Percentiles rank a stretch among this genome's conserved stretches.
phyloP scores from a whole-genome alignment of 2,888 invertebrate genomes.

The Auanema sp. region DNA sequence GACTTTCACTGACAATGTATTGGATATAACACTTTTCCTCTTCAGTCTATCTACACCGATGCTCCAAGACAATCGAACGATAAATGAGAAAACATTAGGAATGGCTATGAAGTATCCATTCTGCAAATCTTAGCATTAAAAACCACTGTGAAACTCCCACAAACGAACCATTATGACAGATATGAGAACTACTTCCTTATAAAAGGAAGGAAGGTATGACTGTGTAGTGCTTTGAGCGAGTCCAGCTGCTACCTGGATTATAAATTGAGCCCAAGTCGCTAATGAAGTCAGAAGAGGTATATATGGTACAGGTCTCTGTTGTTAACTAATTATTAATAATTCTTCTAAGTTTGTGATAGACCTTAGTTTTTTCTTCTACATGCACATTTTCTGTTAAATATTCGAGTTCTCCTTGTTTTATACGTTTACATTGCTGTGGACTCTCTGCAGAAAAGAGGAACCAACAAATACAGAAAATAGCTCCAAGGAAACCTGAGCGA shows the following conservation, averaged over 20 bases:
- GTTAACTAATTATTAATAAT: no score
- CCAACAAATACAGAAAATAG: slow-evolving; percentile 9
- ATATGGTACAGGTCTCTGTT: slow-evolving; percentile 7
- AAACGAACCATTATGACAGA: slow-evolving; percentile 9
- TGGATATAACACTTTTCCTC: not conserved
- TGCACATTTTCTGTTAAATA: slow-evolving; percentile 12
- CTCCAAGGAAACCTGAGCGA: slow-evolving; percentile 7
- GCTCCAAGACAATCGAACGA: slow-evolving; percentile 8
- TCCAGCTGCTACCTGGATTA: slow-evolving; percentile 1
- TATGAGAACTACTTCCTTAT: slow-evolving; percentile 14
- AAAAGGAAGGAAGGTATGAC: slow-evolving; percentile 10
- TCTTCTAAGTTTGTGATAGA: not conserved
- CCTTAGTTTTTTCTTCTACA: slow-evolving; percentile 10
- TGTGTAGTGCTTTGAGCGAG: slow-evolving; percentile 5
- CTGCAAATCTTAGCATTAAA: no score
- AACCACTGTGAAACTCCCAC: not conserved
- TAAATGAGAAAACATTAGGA: slow-evolving; percentile 10
- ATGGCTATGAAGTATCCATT: slow-evolving; percentile 15
- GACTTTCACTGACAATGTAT: slow-evolving; percentile 3
- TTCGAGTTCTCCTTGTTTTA: slow-evolving; percentile 1
- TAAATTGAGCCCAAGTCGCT: slow-evolving; percentile 10
- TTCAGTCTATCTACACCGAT: slow-evolving; percentile 5
- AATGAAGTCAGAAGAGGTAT: slow-evolving; percentile 2
- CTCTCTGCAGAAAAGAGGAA: slow-evolving; percentile 7
- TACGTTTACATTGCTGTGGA: slow-evolving; percentile 1